Evolutionary conservation across 2,797 vertebrate species (phyloP).

Genomic region (Lagorchestes hirsutus): DNA sequence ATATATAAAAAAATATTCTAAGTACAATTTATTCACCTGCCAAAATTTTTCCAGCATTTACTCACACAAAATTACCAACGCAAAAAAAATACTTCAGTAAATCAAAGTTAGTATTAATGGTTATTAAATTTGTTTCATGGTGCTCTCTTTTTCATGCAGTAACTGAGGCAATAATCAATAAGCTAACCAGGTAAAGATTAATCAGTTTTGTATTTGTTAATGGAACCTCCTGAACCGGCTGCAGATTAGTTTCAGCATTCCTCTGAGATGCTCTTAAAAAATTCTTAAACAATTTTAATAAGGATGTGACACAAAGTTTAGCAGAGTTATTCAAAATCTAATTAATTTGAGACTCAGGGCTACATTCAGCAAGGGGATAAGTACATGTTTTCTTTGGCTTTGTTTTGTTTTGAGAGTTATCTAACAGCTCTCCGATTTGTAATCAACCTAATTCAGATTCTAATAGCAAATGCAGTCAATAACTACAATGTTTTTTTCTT

Average conservation of each 20-base stretch:
- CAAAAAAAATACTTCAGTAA: not conserved
- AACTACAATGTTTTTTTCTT: slow-evolving; percentile 66
- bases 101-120: not conserved
- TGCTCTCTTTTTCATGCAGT: slow-evolving; percentile 72
- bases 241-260: slow-evolving; percentile 70
- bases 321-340: slow-evolving; percentile 74
- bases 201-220: slow-evolving; percentile 80
- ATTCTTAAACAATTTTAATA: slow-evolving; percentile 76
- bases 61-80: slow-evolving; percentile 43
- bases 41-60: slow-evolving; percentile 9
- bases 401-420: slow-evolving; percentile 73
- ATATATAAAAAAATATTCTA: slow-evolving; percentile 26
- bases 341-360: slow-evolving; percentile 77
- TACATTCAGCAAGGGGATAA: slow-evolving; percentile 68
- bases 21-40: not conserved
- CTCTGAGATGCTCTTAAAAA: slow-evolving; percentile 73
- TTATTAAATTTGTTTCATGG: slow-evolving; percentile 47
- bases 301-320: slow-evolving; percentile 78
- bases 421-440: slow-evolving; percentile 63
- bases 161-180: slow-evolving; percentile 93
- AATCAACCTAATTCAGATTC: slow-evolving; percentile 72
- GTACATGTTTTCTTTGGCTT: slow-evolving; percentile 66
- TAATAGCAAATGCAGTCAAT: slow-evolving; percentile 71
- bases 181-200: slow-evolving; percentile 91
- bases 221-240: slow-evolving; percentile 66